A percentile compares a stretch with the other conserved stretches of the same genome.
Evolutionary conservation across 2,113 vertebrate genomes (phyloP).

Genomic region (Mungos mungo): DNA sequence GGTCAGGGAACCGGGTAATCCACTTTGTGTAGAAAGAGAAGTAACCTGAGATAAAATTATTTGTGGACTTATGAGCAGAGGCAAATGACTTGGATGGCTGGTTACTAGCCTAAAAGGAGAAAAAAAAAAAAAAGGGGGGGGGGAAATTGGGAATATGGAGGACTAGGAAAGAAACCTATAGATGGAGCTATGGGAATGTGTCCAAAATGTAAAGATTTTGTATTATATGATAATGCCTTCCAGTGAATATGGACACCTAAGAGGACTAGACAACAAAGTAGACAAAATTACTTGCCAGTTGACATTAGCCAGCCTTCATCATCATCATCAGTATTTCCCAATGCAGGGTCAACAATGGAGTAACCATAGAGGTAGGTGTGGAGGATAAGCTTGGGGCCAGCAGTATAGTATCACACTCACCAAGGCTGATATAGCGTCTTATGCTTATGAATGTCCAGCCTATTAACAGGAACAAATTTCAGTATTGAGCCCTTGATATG

Average conservation of each 20-base stretch:
- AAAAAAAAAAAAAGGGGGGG: too few species aligned
- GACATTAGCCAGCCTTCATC: background rate
- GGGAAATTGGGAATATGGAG: background rate
- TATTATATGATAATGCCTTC: background rate
- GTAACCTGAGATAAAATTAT: background rate
- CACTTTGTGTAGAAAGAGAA: background rate
- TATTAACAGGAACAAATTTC: background rate
- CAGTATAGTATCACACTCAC: background rate
- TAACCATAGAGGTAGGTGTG: background rate
- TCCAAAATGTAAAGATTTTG: background rate
- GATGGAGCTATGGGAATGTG: background rate
- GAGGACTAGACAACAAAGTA: background rate
- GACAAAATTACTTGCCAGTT: background rate
- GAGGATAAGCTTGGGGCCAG: background rate
- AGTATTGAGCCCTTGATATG: background rate
- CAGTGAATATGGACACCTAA: background rate
- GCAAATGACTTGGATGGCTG: background rate
- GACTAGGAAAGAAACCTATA: background rate
- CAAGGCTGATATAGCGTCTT: background rate
- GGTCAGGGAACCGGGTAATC: background rate
- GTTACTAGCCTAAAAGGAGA: background rate
- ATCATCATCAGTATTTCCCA: background rate
- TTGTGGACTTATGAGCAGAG: background rate
- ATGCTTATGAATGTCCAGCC: background rate
- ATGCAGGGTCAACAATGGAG: background rate